Evolutionary conservation across 1,140 invertebrate species (phyloP), one percentile per base, ranked within the genome.

Genomic region (Achatina immaculata): DNA sequence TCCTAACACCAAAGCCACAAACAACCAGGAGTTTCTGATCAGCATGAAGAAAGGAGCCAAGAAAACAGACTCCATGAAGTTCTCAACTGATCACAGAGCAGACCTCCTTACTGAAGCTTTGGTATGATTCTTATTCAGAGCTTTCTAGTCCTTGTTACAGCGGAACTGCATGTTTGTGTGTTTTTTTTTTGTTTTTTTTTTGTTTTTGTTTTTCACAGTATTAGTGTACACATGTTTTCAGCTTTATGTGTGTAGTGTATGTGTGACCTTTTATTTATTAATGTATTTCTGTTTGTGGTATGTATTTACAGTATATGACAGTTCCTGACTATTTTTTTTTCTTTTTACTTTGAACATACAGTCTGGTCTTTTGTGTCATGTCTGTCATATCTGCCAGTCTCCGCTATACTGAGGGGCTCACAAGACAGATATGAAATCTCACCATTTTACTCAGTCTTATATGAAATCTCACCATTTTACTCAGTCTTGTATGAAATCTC

Each of bases 11-110:
- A 90, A 90, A 72, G 86, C 86, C 36, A 87, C 89, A 42, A 84
- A 86, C 40, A 91, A 89, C 82, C 90, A 90, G 88, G 89, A 98
- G 90, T 98, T 98, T 90, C 93, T 95, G 80, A 95, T 99, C 81
- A 95, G 94, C 9, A 95, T 97, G 92, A 95, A 95, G 83, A 98
- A 97, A 90, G 96, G 96, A 87, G 90, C 91, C 48, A 96, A 91
- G 84, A 98, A 98, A 93, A 93, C 94, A 71, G 98, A 99, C 88
- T 95, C 95, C 28, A 99, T 99, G 95, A 96, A 95, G 88, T 99
- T 99, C 90, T 98, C 97, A n/a, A 97, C 97, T 6, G 98, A 99
- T 88, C 95, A 97, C 90, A 94, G 98, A 88, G 94, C 95, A 79
- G 94, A 99, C 84, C 94, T 99, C 83, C 92, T 99, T 36, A 98